phyloP scores from a whole-genome alignment of 2,113 vertebrate genomes.

The Stegastes partitus region DNA sequence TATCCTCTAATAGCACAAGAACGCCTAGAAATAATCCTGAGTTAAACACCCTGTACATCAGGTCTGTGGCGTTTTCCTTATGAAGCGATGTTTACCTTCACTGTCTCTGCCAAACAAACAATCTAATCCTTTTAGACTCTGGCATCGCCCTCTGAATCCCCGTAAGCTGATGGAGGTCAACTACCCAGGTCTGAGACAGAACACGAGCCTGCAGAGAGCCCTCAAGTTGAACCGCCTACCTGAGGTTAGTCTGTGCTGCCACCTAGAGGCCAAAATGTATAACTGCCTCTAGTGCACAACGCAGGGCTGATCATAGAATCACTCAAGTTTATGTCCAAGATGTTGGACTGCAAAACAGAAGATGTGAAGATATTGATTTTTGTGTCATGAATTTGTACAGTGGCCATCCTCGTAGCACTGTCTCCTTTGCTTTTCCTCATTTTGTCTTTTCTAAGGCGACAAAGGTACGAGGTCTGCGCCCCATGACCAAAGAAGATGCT shows the following conservation, averaged over 20 bases:
- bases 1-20: neutral
- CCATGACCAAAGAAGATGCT: constrained; percentile 89
- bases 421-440: neutral
- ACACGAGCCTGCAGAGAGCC: constrained; percentile 93
- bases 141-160: constrained; percentile 94
- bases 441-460: constrained; percentile 79
- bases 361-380: neutral
- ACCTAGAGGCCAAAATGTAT: constrained; percentile 22
- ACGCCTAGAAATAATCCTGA: neutral
- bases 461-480: constrained; percentile 88
- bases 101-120: constrained; percentile 3
- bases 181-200: constrained; percentile 90
- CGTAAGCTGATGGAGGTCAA: constrained; percentile 94
- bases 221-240: constrained; percentile 94
- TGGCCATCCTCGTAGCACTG: neutral
- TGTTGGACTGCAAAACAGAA: neutral
- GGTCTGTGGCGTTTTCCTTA: neutral
- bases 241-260: constrained; percentile 86
- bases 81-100: neutral
- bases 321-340: too few species aligned
- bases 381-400: neutral
- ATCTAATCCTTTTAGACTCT: constrained; percentile 83
- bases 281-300: too few species aligned
- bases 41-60: neutral
- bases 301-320: too few species aligned